Conservation (phyloP, 1,140 invertebrate species). For the Brachionus rotundiformis region DNA sequence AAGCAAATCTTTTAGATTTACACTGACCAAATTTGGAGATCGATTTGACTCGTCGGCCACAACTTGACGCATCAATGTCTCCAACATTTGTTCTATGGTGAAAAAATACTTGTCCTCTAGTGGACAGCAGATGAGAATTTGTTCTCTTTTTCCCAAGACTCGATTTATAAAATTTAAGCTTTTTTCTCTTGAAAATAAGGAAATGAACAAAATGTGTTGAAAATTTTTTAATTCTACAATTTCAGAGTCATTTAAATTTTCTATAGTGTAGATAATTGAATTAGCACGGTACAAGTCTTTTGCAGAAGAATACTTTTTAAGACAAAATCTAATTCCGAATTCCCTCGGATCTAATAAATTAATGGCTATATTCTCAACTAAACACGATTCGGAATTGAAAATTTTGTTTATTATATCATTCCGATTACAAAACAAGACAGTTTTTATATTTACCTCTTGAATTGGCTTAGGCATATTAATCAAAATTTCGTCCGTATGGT, state of each 20-base stretch:
- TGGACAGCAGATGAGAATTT: neutral
- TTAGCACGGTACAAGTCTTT: neutral
- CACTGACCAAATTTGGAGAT: neutral
- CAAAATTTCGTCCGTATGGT: neutral
- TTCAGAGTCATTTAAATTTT: neutral
- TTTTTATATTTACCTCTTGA: conserved; percentile 19
- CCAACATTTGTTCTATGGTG: neutral
- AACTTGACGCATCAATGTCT: neutral
- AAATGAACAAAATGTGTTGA: neutral
- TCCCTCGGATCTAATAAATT: conserved; percentile 21
- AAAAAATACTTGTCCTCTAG: conserved; percentile 4
- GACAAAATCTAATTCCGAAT: neutral
- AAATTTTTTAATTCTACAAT: neutral
- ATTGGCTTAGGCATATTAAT: neutral
- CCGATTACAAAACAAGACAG: neutral
- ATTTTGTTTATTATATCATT: neutral
- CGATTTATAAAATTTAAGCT: neutral
- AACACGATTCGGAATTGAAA: neutral
- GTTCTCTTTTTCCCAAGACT: neutral
- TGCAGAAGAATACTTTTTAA: neutral
- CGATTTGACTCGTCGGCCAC: neutral
- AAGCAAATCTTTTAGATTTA: neutral
- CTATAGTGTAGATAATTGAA: conserved; percentile 8
- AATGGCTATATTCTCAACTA: neutral
- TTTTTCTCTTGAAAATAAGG: conserved; percentile 19